Conservation (phyloP, 2,113 vertebrate genomes). For the Serinus canaria region DNA sequence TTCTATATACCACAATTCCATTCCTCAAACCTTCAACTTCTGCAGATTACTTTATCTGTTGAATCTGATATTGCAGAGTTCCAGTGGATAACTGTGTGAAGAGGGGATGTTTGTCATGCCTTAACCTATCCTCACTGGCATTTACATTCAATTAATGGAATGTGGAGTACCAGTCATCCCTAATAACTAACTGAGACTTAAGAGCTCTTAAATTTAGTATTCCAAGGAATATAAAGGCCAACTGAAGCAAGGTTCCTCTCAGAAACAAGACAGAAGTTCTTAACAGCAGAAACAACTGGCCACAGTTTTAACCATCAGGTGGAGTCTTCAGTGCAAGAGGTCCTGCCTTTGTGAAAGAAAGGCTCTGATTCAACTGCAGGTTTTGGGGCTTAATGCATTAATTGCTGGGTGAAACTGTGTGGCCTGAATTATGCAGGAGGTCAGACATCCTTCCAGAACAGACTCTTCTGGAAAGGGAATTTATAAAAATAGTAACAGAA, state of each 20-base stretch:
- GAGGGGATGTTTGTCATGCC: not conserved
- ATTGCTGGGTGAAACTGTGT: not conserved
- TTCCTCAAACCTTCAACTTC: not conserved
- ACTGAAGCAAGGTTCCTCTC: not conserved
- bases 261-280: not conserved
- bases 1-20: not conserved
- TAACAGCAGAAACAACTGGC: not conserved
- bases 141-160: not conserved
- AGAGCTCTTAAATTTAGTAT: not conserved
- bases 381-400: not conserved
- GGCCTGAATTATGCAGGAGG: not conserved
- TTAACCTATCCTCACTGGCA: not conserved
- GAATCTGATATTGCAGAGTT: not conserved
- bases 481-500: constrained; percentile 21
- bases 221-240: not conserved
- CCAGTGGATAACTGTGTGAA: not conserved
- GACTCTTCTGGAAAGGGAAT: not conserved
- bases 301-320: not conserved
- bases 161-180: not conserved
- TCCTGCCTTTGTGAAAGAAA: not conserved
- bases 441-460: not conserved
- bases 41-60: not conserved
- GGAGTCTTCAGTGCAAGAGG: not conserved
- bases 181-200: not conserved
- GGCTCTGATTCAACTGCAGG: not conserved